phyloP scores from a whole-genome alignment of 2,113 vertebrate species.

The Charina bottae region DNA sequence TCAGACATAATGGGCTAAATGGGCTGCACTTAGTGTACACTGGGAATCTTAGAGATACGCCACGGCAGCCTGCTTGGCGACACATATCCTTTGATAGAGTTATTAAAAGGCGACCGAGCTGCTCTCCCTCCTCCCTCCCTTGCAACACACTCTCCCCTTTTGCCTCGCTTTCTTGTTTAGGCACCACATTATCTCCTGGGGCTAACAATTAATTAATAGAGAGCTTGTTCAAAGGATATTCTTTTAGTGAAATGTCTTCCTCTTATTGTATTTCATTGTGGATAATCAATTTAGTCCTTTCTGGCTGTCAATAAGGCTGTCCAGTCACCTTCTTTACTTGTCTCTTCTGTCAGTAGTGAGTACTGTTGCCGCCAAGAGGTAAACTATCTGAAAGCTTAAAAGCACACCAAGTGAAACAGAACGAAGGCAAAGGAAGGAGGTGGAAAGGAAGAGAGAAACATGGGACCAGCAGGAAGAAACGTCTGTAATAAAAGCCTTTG shows the following conservation, averaged over 20 bases:
- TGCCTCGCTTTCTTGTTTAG: slow-evolving; percentile 24
- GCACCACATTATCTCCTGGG: slow-evolving; percentile 61
- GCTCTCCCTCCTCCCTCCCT: background rate
- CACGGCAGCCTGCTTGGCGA: slow-evolving; percentile 1
- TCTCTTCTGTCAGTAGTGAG: slow-evolving; percentile 51
- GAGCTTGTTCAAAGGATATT: slow-evolving; percentile 63
- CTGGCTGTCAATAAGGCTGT: slow-evolving; percentile 60
- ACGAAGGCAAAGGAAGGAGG: background rate
- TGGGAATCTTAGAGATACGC: background rate
- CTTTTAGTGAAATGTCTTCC: slow-evolving; percentile 59
- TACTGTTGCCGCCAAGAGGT: slow-evolving; percentile 36
- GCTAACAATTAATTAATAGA: slow-evolving; percentile 79
- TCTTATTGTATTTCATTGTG: slow-evolving; percentile 73
- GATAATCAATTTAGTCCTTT: slow-evolving; percentile 72
- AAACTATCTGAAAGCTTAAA: slow-evolving; percentile 51
- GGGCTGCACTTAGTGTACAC: background rate
- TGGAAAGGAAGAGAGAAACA: background rate
- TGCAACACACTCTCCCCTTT: background rate
- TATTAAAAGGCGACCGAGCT: slow-evolving; percentile 1
- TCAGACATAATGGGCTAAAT: slow-evolving; percentile 8
- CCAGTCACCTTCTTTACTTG: slow-evolving; percentile 59
- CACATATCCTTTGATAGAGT: slow-evolving; percentile 1
- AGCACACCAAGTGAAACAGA: slow-evolving; percentile 5
- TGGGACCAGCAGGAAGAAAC: slow-evolving; percentile 9
- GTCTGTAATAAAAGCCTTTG: slow-evolving; percentile 1